Conservation (phyloP, 2,888 invertebrate genomes). For the Heliconius ethilla region DNA sequence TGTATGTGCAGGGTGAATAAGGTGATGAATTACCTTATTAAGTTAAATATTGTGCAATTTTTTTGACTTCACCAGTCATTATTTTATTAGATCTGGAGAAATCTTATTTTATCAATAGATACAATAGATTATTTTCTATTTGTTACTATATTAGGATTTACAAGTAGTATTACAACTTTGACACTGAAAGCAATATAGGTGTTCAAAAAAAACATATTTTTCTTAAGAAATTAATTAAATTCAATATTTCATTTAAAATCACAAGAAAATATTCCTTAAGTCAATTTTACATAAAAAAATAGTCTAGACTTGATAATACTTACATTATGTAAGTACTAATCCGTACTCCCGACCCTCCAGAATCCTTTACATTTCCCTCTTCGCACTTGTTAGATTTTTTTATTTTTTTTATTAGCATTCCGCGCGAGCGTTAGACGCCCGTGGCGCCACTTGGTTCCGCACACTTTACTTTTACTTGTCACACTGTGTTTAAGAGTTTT, state of each 20-base stretch:
- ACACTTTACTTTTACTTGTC: conserved; percentile 56
- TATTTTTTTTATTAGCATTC: conserved; percentile 57
- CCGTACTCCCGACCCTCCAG: conserved; percentile 53
- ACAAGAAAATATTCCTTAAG: not conserved
- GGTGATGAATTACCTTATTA: too few relatives aligned
- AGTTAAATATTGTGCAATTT: not conserved
- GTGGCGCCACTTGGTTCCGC: conserved; percentile 63
- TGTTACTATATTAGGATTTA: not conserved
- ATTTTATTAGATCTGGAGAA: not conserved
- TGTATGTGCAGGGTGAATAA: too few relatives aligned
- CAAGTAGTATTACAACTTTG: not conserved
- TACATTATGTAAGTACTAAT: conserved; percentile 22
- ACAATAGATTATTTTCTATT: not conserved
- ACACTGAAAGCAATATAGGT: not conserved
- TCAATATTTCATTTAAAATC: too few relatives aligned
- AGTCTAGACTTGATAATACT: conserved; percentile 17
- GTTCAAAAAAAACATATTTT: not conserved
- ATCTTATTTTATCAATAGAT: not conserved
- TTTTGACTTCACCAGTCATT: not conserved
- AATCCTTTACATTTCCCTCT: conserved; percentile 64
- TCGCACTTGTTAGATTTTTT: conserved; percentile 61
- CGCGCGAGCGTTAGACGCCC: conserved; percentile 65
- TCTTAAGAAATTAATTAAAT: not conserved
- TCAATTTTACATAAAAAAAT: not conserved
- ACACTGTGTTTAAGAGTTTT: conserved; percentile 32